Percentiles rank a stretch among this genome's conserved stretches.
These are phyloP conservation scores for Drosophila heteroneura DNA, from an alignment of 2,888 invertebrate genomes.

Conservation along the genomic window DNA sequence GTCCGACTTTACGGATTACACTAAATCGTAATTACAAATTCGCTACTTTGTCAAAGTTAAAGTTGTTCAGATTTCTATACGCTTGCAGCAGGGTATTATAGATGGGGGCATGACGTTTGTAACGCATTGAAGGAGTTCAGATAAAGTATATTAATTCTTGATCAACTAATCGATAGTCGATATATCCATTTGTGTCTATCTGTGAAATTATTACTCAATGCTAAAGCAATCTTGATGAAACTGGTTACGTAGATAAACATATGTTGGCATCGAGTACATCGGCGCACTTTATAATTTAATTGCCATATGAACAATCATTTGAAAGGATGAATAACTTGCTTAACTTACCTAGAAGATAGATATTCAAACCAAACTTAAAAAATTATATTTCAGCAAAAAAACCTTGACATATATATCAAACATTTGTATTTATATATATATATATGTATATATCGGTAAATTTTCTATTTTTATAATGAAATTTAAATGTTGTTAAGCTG, in stretches of 20 bases:
- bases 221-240: background rate
- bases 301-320: background rate
- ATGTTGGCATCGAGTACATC: background rate
- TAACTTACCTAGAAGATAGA: background rate
- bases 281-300: background rate
- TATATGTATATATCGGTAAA: background rate
- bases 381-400: too few species aligned
- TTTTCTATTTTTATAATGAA: background rate
- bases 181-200: background rate
- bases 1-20: constrained; percentile 1
- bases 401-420: background rate
- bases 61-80: constrained; percentile 2
- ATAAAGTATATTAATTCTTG: background rate
- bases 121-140: background rate
- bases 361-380: background rate
- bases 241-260: background rate
- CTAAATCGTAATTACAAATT: constrained; percentile 24
- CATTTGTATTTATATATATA: background rate
- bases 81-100: background rate
- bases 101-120: background rate
- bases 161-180: background rate
- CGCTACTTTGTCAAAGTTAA: constrained; percentile 8
- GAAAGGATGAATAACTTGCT: background rate
- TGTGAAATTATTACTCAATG: background rate
- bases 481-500: background rate